Evolutionary conservation across 2,113 vertebrate species (phyloP), one percentile per base, ranked within the genome.

Genomic region (Myiozetetes cayanensis): DNA sequence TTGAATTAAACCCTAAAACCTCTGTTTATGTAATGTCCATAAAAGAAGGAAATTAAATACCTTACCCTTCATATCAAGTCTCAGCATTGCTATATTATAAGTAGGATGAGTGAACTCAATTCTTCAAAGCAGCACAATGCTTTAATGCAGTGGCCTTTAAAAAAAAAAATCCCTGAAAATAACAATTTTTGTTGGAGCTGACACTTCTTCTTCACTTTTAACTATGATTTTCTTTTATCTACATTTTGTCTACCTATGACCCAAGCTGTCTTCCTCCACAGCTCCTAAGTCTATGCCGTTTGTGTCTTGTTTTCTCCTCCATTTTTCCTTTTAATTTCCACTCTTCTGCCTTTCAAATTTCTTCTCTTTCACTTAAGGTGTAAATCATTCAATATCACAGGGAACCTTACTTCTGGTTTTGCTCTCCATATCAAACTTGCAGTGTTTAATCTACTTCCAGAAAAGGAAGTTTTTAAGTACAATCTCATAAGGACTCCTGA

Each of bases 41-140:
- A 88, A 94, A 90, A 61, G 53, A 65, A 94, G n/a, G 53, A 71
- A 89, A 89, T 94, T 77, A 56, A 88, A 92, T 49, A 87, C 33
- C 41, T 53, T 81, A 53, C 35, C 71, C 52, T 89, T 93, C 20
- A 2, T 46, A 70, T 33, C 1, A 2, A 78, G 50, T 93, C 61
- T 84, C 93, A 79, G 49, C 33, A 67, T 27, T 47, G 22, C 72
- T 78, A 44, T 39, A 63, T 6, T 55, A 3, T 75, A 70, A 82
- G 44, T 18, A 85, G 55, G 23, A 85, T 82, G 58, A 77, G 46
- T 30, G 27, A 86, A 95, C 61, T 61, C 18, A 30, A 30, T 37
- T 90, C 33, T 72, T 75, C 85, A 88, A 67, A 83, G 55, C 16
- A 67, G 41, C 19, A 71, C 15, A 77, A 55, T 61, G 28, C 10